Percentiles rank a stretch among this genome's conserved stretches.
Conservation (phyloP, 2,113 vertebrate species). For the Struthidea cinerea region DNA sequence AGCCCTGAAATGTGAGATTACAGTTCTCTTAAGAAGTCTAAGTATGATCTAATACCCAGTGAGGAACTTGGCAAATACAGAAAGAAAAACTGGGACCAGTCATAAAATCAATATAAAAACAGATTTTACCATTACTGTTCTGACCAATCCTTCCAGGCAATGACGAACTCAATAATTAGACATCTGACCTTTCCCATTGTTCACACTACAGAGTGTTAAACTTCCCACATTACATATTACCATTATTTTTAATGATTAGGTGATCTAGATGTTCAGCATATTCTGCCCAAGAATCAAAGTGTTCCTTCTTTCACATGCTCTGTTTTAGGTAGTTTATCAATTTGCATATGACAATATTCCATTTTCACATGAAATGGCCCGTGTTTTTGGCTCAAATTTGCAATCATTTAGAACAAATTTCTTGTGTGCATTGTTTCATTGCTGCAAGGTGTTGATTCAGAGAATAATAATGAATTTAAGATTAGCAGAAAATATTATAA, state of each 20-base stretch:
- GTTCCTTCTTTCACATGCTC: not conserved
- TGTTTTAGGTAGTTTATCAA: not conserved
- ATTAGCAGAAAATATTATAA: not conserved
- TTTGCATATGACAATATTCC: not conserved
- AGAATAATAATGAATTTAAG: not conserved
- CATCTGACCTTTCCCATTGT: not conserved
- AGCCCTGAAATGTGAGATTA: not conserved
- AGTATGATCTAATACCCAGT: not conserved
- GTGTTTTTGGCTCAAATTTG: not conserved
- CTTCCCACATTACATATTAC: not conserved
- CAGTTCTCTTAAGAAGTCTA: not conserved
- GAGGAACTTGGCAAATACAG: not conserved
- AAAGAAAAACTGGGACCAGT: not conserved
- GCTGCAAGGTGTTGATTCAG: not conserved
- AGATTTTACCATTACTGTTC: not conserved
- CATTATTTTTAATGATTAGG: not conserved
- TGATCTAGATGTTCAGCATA: not conserved
- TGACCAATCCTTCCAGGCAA: not conserved
- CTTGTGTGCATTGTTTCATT: not conserved
- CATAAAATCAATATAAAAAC: not conserved
- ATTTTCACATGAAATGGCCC: not conserved
- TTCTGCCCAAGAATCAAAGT: not conserved
- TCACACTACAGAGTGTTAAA: not conserved
- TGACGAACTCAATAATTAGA: not conserved
- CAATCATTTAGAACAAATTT: not conserved